Evolutionary conservation across 2,797 vertebrate genomes (phyloP).

Genomic region (Argyrosomus regius): DNA sequence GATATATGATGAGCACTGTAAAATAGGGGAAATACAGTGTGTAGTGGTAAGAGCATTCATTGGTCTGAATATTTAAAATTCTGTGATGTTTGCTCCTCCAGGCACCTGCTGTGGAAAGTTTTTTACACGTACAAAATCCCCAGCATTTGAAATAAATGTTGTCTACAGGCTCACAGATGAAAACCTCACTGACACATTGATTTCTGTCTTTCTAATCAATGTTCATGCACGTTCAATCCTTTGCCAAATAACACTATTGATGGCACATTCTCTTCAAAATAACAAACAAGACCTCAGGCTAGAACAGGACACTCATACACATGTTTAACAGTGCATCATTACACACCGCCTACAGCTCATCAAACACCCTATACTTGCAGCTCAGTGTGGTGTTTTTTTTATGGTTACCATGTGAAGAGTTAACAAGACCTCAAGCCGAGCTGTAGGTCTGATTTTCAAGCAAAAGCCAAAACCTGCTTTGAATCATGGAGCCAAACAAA

Average conservation of each 20-base stretch:
- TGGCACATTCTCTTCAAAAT: constrained; percentile 25
- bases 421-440: constrained; percentile 21
- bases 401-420: not conserved
- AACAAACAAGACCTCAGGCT: constrained; percentile 24
- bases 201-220: constrained; percentile 46
- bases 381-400: constrained; percentile 17
- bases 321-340: constrained; percentile 29
- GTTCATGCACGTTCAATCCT: constrained; percentile 18
- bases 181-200: constrained; percentile 30
- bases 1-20: constrained; percentile 20
- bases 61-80: not conserved
- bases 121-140: not conserved
- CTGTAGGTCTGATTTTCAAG: constrained; percentile 26
- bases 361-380: constrained; percentile 38
- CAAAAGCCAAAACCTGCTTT: constrained; percentile 3
- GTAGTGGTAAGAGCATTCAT: not conserved
- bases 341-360: constrained; percentile 25
- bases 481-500: constrained; percentile 11
- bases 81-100: not conserved
- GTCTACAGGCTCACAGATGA: constrained; percentile 4
- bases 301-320: constrained; percentile 18
- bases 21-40: not conserved
- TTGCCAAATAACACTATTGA: constrained; percentile 47
- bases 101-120: not conserved
- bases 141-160: constrained; percentile 5